Evolutionary conservation across 37 sponge, comb jelly and placozoan species (phyloP), one percentile per base, ranked within the genome.

Genomic region (Aplysina aerophoba): DNA sequence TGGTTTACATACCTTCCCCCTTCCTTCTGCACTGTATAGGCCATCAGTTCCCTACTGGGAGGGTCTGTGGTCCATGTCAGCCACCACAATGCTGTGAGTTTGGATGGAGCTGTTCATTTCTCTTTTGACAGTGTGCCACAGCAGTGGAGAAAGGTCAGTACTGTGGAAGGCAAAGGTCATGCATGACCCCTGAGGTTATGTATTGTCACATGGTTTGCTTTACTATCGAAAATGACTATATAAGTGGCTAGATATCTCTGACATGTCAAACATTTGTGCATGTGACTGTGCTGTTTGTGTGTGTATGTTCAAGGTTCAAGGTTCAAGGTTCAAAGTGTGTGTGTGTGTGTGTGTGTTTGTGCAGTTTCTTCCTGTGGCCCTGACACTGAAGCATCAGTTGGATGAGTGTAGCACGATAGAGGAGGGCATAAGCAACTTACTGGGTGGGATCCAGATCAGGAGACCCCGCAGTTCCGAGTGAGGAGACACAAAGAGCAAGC

Each of bases 361-460:
- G 3, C 50, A 69, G 71, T n/a, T 69, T 30, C 33, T 69, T 33
- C 33, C 71, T 30, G 34, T 30, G 34, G 34, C 34, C 1, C 11
- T 35, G 15, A 4, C 2, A 69, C 35, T 35, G 34, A 69, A 69
- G 33, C 71, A 69, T 30, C 28, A 34, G 71, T 4, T 69, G 71
- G 13, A 31, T 34, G 34, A 69, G 27, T 69, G 28, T 30, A 6
- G 30, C 11, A 31, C 71, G 22, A 30, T 25, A 2, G 78, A 75
- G 14, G 78, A 75, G 24, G 33, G 13, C 53, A 75, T 75, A 19
- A 53, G 54, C 44, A 37, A 22, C n/a, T 36, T 24, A 39, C 54
- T 75, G 78, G 78, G 78, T 19, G 53, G n/a, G 24, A 75, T 75
- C 22, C 37, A 54, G 53, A 41, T 75, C n/a, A 36, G 40, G 53